Base-by-base conservation (phyloP, 2,113 vertebrate species). In the Blennius ocellaris region DNA sequence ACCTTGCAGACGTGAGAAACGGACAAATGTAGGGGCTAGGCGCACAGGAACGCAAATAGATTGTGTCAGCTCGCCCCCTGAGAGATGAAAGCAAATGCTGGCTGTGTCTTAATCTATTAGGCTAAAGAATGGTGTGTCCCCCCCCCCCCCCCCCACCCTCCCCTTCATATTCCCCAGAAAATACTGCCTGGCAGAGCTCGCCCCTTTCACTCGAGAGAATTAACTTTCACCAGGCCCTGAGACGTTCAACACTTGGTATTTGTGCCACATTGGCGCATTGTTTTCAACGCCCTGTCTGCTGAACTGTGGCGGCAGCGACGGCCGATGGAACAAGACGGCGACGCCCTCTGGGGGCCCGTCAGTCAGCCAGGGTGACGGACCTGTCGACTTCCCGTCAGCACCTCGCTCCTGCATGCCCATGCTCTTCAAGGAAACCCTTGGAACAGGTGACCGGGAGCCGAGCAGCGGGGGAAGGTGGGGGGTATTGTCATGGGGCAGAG, bases 41-140 rank as follows among this genome's bases (percentile, higher is more conserved):
- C 16, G 6, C 51, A 84, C 75, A 69, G 74, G 76, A 92, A 92
- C 89, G 85, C 73, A 87, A 92, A 93, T 93, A 30, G 73, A 83
- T 92, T 89, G 87, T 93, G 91, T 93, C 92, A 92, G 91, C 55
- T 69, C 73, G 61, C 73, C 93, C 90, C 89, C 72, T 76, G 85
- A 89, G 92, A 93, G 89, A 92, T 89, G 91, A 93, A 92, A 92
- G 85, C 80, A 85, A 92, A 92, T 82, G 82, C 90, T 92, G 92
- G 63, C 78, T 83, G 85, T 93, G 93, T 93, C 93, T 85, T 55
- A 87, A 90, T 55, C 87, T 78, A 93, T 93, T 94, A 94, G 69
- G 71, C 53, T 71, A 76, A 85, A 57, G 73, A 71, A 78, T 36
- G 8, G 47, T 64, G 63, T 53, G 63, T 55, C 74, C 79, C 77